Conservation (phyloP, 2,888 invertebrate genomes). For the Crocallis elinguaria region DNA sequence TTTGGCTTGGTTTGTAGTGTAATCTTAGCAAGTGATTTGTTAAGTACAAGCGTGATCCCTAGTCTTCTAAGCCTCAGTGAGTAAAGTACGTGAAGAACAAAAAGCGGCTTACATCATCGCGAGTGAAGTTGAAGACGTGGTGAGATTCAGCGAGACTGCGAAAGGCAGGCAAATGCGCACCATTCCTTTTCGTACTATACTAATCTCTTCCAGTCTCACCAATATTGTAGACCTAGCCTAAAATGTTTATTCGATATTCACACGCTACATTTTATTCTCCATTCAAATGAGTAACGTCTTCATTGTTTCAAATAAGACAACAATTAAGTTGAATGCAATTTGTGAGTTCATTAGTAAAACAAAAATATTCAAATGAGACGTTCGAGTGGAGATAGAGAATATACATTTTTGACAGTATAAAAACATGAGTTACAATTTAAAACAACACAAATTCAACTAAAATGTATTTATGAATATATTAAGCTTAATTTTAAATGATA, state of each 20-base stretch:
- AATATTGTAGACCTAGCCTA: conserved; percentile 6
- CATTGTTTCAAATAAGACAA: conserved; percentile 63
- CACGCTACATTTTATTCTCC: conserved; percentile 64
- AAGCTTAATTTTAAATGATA: background rate
- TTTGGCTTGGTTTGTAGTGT: no score
- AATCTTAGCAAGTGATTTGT: no score
- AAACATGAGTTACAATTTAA: conserved; percentile 21
- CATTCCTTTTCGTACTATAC: no score
- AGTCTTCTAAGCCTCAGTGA: no score
- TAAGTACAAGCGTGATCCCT: no score
- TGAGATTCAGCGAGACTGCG: no score
- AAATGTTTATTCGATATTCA: conserved; percentile 63
- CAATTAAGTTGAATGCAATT: conserved; percentile 44
- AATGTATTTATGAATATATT: conserved; percentile 13
- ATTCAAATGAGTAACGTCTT: conserved; percentile 64
- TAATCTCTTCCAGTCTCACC: background rate
- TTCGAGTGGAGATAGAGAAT: conserved; percentile 25
- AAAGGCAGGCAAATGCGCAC: no score
- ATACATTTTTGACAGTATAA: conserved; percentile 28
- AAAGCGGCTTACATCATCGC: no score
- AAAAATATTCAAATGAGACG: conserved; percentile 39
- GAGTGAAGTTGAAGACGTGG: no score
- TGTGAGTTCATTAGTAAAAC: conserved; percentile 39
- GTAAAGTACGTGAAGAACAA: no score
- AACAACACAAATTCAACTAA: conserved; percentile 10